Evolutionary conservation across 2,888 invertebrate genomes (phyloP), one percentile per base, ranked within the genome.

Genomic region (Tipula unca): DNA sequence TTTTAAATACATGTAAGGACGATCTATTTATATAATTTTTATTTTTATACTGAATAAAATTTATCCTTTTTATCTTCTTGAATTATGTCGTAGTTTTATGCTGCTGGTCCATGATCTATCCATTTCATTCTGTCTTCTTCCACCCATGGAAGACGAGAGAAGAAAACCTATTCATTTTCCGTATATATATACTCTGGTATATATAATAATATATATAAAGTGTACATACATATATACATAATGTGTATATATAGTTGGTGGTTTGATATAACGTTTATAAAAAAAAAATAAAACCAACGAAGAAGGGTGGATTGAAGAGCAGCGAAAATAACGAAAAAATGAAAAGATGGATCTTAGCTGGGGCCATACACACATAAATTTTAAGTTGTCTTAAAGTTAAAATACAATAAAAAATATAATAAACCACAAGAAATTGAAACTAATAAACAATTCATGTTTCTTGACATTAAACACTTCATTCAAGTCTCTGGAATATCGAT

Each of bases 1-100:
- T 69, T 69, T 69, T 69, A 69, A 69, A 69, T 69, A 69, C 69
- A 69, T 69, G 69, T 69, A 69, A 69, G 69, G 69, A 69, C 69
- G 69, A 69, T 69, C 69, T 69, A 69, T 69, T 69, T 69, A 69
- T 69, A 69, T 69, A 69, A 10, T 17, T 17, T 54, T 17, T 54
- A 6, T 69, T 10, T 69, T 69, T 69, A 25, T 69, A 69, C 69
- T 69, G 69, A 69, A 69, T 69, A 69, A 69, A 69, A 69, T 69
- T 69, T 69, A 69, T 69, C 25, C 25, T 69, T 69, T 69, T 69
- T 69, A 69, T 69, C 69, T 69, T 69, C 69, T 69, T 69, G 69
- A 69, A 69, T 69, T 69, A 69, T 69, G 69, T 69, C 69, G 69
- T 69, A 69, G 69, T 69, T 69, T 69, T 69, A 25, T 69, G 69